Base-by-base conservation (phyloP, 2,888 invertebrate genomes). In the Drosophila robusta region DNA sequence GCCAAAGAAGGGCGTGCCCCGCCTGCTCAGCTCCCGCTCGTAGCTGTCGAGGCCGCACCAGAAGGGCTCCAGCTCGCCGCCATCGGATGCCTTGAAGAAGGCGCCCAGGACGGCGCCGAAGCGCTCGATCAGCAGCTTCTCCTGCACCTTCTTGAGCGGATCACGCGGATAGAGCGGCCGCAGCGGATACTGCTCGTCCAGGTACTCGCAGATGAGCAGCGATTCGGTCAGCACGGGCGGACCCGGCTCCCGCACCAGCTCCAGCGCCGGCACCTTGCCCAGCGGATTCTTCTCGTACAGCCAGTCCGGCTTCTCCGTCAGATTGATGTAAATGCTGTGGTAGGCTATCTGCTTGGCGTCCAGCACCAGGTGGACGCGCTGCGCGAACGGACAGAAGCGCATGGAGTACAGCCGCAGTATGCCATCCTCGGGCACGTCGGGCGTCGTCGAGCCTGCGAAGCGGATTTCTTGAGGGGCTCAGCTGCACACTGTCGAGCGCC, bases 311-410 rank as follows among this genome's bases (percentile, higher is more conserved):
- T 97, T 97, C 63, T 95, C 93, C 50, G 94, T 94, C 80, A 96
- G 92, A 92, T 96, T 95, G 42, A 96, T 94, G 89, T 95, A 95
- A 42, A 97, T 95, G 41, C 95, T 93, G 87, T 97, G 96, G 87
- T 96, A 95, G 93, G 95, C 94, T 79, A 97, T 93, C 84, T 95
- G 95, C 91, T 97, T 97, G n/a, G 96, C 96, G 78, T 96, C 96
- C 69, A 97, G 92, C 5, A 96, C 95, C 39, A 97, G 93, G 75
- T 96, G 95, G 58, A 94, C 94, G 72, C 97, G 93, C 90, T 97
- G 96, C 0, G 97, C 96, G 78, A 95, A 97, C 0, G 97, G 97
- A 87, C 97, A 97, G 91, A 96, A 97, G 78, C 96, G 94, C 95
- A 97, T 97, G 38, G 96, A 96, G 89, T 96, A 97, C 6, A 97